phyloP scores from a whole-genome alignment of 1,140 invertebrate species.

The Drosophila sproati region DNA sequence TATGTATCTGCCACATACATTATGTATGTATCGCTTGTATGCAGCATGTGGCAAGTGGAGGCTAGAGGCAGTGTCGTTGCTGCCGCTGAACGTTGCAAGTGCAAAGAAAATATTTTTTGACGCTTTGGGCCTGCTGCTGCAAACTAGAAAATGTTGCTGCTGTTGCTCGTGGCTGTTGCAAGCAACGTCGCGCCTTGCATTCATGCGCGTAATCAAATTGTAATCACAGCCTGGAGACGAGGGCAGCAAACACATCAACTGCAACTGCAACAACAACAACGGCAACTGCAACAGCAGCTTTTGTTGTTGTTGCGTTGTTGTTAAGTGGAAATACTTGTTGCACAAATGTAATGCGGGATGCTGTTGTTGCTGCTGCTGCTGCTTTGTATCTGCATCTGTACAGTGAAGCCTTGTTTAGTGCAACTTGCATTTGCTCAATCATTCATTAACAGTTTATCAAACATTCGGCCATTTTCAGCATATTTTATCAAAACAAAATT shows the following conservation, averaged over 20 bases:
- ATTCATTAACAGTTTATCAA: background rate
- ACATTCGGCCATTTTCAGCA: background rate
- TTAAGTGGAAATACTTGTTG: constrained; percentile 84
- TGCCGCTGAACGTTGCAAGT: constrained; percentile 54
- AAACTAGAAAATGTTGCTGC: constrained; percentile 76
- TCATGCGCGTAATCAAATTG: constrained; percentile 83
- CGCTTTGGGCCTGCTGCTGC: constrained; percentile 66
- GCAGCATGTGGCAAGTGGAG: constrained; percentile 49
- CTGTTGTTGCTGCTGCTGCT: constrained; percentile 36
- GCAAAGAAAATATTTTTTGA: constrained; percentile 82
- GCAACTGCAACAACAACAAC: constrained; percentile 32
- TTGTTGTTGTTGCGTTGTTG: constrained; percentile 61
- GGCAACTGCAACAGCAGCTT: constrained; percentile 38
- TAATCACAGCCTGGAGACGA: constrained; percentile 77
- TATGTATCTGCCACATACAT: constrained; percentile 79
- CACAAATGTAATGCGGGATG: constrained; percentile 81
- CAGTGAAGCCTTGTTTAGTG: constrained; percentile 46
- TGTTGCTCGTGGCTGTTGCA: constrained; percentile 35
- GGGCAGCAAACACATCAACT: constrained; percentile 52
- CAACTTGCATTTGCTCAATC: constrained; percentile 2
- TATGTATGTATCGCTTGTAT: constrained; percentile 57
- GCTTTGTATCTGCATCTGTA: constrained; percentile 61
- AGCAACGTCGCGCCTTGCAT: constrained; percentile 72
- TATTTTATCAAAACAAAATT: background rate
- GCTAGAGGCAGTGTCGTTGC: constrained; percentile 17